A percentile compares a stretch with the other conserved stretches of the same genome.
Conservation (phyloP, 2,888 invertebrate genomes). For the Ditylenchus weischeri region DNA sequence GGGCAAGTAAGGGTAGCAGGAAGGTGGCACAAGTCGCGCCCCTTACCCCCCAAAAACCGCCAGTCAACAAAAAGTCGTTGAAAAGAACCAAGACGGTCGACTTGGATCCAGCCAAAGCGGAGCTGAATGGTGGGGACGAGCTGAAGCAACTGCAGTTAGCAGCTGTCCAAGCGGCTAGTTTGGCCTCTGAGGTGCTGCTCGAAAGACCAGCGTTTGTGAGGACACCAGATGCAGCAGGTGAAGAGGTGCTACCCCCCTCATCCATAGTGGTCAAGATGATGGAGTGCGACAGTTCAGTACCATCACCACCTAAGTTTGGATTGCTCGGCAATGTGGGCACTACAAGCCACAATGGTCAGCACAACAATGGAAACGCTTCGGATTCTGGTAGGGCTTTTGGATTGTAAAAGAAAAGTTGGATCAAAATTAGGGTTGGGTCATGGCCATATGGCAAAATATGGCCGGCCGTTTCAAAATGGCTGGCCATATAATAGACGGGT, state of each 20-base stretch:
- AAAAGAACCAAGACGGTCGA: slow-evolving; percentile 4
- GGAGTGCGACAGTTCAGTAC: slow-evolving; percentile 54
- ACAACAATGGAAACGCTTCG: too few relatives aligned
- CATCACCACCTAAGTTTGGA: slow-evolving; percentile 43
- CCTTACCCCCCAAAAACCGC: background rate
- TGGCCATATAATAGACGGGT: too few relatives aligned
- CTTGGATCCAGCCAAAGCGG: background rate
- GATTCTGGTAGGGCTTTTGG: too few relatives aligned
- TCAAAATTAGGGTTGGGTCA: too few relatives aligned
- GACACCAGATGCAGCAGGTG: background rate
- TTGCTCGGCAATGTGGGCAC: too few relatives aligned
- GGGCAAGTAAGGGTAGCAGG: background rate
- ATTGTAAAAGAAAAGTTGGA: too few relatives aligned
- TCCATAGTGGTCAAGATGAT: slow-evolving; percentile 22
- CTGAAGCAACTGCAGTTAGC: slow-evolving; percentile 12
- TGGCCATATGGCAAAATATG: too few relatives aligned
- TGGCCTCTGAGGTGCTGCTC: background rate
- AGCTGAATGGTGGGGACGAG: background rate
- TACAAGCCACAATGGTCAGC: too few relatives aligned
- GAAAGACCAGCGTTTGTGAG: slow-evolving; percentile 6
- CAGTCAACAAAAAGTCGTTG: background rate
- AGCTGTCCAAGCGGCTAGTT: background rate
- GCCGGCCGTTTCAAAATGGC: too few relatives aligned
- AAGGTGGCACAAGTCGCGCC: background rate
- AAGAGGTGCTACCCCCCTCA: background rate